These are phyloP conservation scores for Myotis davidii DNA, from an alignment of 2,113 vertebrate genomes.

Conservation along the genomic window DNA sequence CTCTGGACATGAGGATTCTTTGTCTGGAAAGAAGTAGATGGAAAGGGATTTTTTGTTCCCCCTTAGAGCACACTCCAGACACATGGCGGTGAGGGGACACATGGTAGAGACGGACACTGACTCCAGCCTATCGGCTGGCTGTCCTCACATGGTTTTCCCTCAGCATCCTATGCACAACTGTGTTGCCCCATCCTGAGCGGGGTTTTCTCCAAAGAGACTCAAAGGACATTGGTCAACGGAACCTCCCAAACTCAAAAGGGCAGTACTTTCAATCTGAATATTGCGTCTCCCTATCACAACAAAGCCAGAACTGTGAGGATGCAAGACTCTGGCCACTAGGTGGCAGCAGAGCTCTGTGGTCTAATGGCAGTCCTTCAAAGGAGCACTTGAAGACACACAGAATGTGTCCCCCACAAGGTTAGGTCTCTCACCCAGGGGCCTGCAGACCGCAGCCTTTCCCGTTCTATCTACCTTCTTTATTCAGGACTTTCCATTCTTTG, in stretches of 20 bases:
- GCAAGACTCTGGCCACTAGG: conserved; percentile 24
- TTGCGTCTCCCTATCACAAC: neutral
- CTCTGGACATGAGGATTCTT: neutral
- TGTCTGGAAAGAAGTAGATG: neutral
- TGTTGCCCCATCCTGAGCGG: fast-evolving
- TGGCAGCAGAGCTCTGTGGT: conserved; percentile 18
- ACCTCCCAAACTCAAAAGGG: neutral
- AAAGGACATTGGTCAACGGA: neutral
- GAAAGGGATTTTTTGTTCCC: neutral
- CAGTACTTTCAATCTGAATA: neutral
- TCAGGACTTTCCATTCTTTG: neutral
- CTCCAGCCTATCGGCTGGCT: neutral
- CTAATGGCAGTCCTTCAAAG: fast-evolving
- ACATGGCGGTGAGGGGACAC: neutral
- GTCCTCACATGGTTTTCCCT: neutral
- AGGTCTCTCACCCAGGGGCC: neutral
- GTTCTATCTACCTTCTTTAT: neutral
- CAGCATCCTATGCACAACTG: fast-evolving
- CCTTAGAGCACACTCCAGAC: neutral
- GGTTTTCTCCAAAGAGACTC: neutral
- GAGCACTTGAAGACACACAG: neutral
- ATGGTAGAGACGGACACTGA: neutral
- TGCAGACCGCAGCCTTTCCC: neutral
- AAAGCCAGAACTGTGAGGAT: neutral
- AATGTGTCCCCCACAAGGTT: neutral